Percentiles rank a stretch among this genome's conserved stretches.
These are phyloP conservation scores for Coenobita brevimanus DNA, from an alignment of 1,140 invertebrate genomes.

Conservation along the genomic window DNA sequence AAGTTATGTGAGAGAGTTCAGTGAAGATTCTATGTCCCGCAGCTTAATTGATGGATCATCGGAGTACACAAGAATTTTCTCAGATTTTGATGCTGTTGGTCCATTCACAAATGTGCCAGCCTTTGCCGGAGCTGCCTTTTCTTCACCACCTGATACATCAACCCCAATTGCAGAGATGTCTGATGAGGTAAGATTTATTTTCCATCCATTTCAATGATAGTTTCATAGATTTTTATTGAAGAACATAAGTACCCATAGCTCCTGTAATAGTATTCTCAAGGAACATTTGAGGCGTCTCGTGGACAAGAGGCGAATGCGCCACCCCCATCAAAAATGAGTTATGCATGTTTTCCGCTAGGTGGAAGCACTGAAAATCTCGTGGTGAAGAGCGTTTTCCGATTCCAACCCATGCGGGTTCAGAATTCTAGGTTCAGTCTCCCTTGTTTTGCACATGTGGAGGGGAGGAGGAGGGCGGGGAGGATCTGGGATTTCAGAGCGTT, in stretches of 20 bases:
- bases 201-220: neutral
- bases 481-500: no score
- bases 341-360: no score
- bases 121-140: neutral
- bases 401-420: no score
- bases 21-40: conserved; percentile 20
- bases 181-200: conserved; percentile 20
- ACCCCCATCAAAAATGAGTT: no score
- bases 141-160: conserved; percentile 14
- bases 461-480: no score
- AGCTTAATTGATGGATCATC: conserved; percentile 29
- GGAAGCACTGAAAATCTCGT: no score
- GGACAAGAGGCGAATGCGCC: no score
- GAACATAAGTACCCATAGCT: neutral
- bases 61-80: conserved; percentile 37
- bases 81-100: conserved; percentile 3
- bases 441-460: no score
- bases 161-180: conserved; percentile 45
- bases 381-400: no score
- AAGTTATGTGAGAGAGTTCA: conserved; percentile 16
- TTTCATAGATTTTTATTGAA: conserved; percentile 10
- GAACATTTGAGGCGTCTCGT: no score
- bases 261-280: no score
- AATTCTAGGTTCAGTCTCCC: no score
- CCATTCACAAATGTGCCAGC: conserved; percentile 19